phyloP scores from a whole-genome alignment of 2,888 invertebrate genomes.

The Galerucella nymphaeae region DNA sequence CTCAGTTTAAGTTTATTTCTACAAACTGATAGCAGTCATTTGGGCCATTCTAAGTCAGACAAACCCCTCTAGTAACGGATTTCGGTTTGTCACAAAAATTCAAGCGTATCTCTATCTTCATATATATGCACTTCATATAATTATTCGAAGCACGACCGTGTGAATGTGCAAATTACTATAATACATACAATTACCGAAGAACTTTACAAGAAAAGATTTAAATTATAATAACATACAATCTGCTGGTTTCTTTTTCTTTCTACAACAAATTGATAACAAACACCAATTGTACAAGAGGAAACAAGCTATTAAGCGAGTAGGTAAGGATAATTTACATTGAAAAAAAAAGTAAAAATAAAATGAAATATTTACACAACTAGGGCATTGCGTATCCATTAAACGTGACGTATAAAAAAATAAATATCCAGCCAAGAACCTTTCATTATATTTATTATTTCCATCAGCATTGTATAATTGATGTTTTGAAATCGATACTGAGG shows the following conservation, averaged over 20 bases:
- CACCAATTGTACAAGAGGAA: constrained; percentile 22
- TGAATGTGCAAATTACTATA: constrained; percentile 22
- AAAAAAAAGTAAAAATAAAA: constrained; percentile 20
- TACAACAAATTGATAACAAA: constrained; percentile 8
- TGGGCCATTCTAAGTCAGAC: too few species aligned
- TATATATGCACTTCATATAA: background rate
- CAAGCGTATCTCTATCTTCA: too few species aligned
- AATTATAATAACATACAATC: constrained; percentile 22
- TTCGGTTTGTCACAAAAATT: too few species aligned
- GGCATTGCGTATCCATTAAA: constrained; percentile 37
- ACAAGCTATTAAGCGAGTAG: constrained; percentile 22
- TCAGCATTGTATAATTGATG: constrained; percentile 34
- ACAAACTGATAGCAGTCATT: too few species aligned
- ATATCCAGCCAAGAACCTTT: constrained; percentile 27
- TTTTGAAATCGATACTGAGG: constrained; percentile 32
- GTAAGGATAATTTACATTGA: constrained; percentile 30
- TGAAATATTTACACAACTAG: constrained; percentile 40
- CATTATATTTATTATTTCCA: constrained; percentile 38
- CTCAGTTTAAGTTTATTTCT: too few species aligned
- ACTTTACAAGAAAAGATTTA: constrained; percentile 9
- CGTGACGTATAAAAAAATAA: constrained; percentile 32
- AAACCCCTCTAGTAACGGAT: too few species aligned
- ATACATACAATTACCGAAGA: constrained; percentile 18
- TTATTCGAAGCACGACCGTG: constrained; percentile 13
- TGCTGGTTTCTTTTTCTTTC: background rate